phyloP scores from a whole-genome alignment of 2,888 invertebrate species.

The Lottia gigantea region DNA sequence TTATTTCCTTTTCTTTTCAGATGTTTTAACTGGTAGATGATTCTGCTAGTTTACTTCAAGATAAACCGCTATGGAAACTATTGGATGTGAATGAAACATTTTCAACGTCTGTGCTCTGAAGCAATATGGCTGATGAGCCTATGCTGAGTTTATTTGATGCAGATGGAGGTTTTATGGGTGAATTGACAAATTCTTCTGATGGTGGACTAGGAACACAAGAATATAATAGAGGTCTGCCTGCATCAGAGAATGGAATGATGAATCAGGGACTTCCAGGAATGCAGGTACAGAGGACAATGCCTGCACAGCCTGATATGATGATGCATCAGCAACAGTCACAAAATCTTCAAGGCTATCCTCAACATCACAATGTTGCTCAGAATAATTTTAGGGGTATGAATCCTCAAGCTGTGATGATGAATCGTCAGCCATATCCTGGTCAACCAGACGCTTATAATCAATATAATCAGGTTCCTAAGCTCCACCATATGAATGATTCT shows the following conservation, averaged over 20 bases:
- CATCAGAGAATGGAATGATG: constrained; percentile 31
- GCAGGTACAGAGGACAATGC: constrained; percentile 21
- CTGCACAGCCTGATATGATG: constrained; percentile 29
- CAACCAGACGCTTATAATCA: constrained; percentile 27
- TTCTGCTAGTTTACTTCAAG: constrained; percentile 23
- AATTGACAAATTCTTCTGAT: constrained; percentile 42
- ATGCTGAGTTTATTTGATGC: constrained; percentile 56
- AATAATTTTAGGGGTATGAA: constrained; percentile 25
- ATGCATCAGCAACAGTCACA: constrained; percentile 32
- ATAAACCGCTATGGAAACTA: constrained; percentile 6
- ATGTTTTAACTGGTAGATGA: constrained; percentile 19
- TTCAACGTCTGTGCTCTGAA: constrained; percentile 1
- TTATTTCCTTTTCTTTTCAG: constrained; percentile 15
- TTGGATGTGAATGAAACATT: neutral
- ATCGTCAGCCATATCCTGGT: constrained; percentile 22
- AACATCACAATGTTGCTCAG: constrained; percentile 22
- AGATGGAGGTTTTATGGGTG: constrained; percentile 56
- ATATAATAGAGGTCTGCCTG: constrained; percentile 25
- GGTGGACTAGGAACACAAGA: constrained; percentile 25
- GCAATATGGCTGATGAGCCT: constrained; percentile 53
- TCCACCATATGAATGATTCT: constrained; percentile 28
- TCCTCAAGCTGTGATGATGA: constrained; percentile 23
- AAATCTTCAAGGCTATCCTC: constrained; percentile 25
- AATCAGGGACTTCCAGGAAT: constrained; percentile 25
- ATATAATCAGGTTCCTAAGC: constrained; percentile 30